Evolutionary conservation across 1,140 invertebrate species (phyloP).

Genomic region (Hycleus cichorii): DNA sequence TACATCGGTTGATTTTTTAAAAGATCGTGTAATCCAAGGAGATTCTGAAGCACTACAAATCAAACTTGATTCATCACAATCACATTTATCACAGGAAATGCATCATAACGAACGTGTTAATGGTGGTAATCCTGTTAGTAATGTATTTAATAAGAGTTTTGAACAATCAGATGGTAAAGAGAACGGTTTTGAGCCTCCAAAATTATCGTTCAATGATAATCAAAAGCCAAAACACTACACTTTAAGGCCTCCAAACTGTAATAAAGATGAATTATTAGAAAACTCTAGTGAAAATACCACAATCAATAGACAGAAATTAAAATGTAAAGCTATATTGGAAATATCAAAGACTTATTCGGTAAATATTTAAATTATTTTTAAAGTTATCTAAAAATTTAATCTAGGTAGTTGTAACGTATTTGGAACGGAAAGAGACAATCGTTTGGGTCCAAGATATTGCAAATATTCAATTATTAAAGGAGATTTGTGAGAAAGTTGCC

Average conservation of each 20-base stretch:
- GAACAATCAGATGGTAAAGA: too few species aligned
- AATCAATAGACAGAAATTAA: not conserved
- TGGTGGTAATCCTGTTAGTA: too few species aligned
- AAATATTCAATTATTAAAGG: not conserved
- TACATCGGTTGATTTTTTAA: not conserved
- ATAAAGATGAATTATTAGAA: not conserved
- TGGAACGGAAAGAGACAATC: not conserved
- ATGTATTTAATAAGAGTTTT: too few species aligned
- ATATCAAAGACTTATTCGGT: not conserved
- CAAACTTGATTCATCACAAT: too few species aligned
- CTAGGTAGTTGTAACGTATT: not conserved
- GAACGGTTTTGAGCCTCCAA: too few species aligned
- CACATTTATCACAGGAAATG: too few species aligned
- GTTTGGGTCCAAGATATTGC: conserved; percentile 3
- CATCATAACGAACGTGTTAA: too few species aligned
- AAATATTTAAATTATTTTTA: not conserved
- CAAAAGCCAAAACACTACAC: not conserved
- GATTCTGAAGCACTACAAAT: not conserved
- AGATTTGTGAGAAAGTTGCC: not conserved
- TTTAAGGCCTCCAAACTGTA: not conserved
- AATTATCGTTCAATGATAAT: too few species aligned
- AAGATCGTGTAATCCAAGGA: not conserved
- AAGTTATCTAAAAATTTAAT: not conserved
- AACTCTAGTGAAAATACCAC: not conserved
- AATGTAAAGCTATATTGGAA: not conserved